Conservation (phyloP, 2,113 vertebrate species). For the Anguilla rostrata region DNA sequence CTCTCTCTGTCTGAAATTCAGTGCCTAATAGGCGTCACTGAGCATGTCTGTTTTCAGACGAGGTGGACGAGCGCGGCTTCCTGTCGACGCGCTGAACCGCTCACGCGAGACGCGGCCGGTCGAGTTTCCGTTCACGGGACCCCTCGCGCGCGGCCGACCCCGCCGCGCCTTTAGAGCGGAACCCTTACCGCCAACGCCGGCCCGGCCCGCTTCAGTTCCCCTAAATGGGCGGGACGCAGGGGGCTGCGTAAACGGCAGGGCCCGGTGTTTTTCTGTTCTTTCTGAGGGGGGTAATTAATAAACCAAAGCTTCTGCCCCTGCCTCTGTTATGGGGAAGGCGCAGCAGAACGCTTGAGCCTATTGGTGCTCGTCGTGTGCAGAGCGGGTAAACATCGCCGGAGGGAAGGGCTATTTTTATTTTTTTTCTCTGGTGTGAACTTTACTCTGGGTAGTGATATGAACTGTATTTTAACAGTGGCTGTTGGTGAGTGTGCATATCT, state of each 20-base stretch:
- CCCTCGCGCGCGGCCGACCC: background rate
- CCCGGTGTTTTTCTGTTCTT: background rate
- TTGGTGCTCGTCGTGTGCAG: no score
- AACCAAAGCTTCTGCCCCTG: background rate
- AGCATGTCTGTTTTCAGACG: background rate
- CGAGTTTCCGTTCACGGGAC: background rate
- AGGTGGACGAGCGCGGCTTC: background rate
- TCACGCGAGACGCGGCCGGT: background rate
- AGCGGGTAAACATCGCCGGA: no score
- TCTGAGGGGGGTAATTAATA: background rate
- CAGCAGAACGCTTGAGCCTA: background rate
- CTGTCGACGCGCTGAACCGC: background rate
- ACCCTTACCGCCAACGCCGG: background rate
- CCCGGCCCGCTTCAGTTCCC: background rate
- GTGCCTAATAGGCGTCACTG: background rate
- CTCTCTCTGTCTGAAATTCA: no score
- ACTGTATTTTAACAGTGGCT: background rate
- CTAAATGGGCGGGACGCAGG: background rate
- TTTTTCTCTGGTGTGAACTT: no score
- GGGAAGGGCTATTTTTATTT: no score
- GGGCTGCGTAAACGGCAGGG: background rate
- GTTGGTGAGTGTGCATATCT: no score
- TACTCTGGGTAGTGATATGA: background rate
- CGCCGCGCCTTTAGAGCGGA: background rate
- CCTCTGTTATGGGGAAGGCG: background rate